Evolutionary conservation across 2,888 invertebrate species (phyloP), one percentile per base, ranked within the genome.

Genomic region (Litoditis marina): DNA sequence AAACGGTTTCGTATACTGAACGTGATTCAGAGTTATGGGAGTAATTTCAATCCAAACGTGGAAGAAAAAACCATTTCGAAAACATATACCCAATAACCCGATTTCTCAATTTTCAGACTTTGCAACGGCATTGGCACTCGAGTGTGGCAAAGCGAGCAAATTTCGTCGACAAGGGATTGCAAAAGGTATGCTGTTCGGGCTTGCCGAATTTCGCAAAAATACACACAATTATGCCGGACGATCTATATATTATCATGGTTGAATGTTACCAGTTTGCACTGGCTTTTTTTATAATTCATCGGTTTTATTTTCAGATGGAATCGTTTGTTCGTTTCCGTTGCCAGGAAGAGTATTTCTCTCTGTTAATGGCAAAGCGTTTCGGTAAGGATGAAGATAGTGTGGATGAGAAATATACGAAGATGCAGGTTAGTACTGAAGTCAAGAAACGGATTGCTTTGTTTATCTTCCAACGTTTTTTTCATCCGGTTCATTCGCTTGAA

Each of bases 81-180:
- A n/a, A n/a, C n/a, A n/a, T n/a, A n/a, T n/a, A n/a, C n/a, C 16
- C 13, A 31, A 55, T 6, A 3, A n/a, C 30, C 5, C 28, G 39
- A 6, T n/a, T n/a, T n/a, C n/a, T n/a, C n/a, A n/a, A n/a, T n/a
- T n/a, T 66, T 56, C 47, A 73, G 65, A 60, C 69, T 11, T 39
- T 77, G 7, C 73, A 74, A 68, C 36, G 58, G 34, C 78, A 78
- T 56, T 78, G 75, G 75, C 66, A 70, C 50, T 61, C 66, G 46
- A 60, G 53, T 56, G 74, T 76, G 27, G 51, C 68, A 22, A 68
- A 73, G 25, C 65, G 74, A 44, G 78, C 76, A 2, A 58, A 67
- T 46, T 78, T 78, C 60, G 60, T 76, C 34, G 75, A 78, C 22
- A 69, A 66, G 31, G 34, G 50, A 0, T 52, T 69, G 11, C 68